Conservation (phyloP, 2,113 vertebrate species). For the Salminus brasiliensis region DNA sequence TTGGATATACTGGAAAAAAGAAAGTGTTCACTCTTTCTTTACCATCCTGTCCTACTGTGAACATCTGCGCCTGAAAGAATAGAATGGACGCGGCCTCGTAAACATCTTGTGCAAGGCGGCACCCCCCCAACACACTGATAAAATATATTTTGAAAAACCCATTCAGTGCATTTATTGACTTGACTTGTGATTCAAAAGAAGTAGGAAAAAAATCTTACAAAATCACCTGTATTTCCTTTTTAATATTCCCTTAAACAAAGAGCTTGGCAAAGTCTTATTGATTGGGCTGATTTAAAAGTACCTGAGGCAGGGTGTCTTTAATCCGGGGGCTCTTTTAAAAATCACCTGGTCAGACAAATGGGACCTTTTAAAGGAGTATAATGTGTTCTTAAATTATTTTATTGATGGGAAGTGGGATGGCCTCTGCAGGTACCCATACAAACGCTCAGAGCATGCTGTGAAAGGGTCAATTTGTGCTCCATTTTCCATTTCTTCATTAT, state of each 20-base stretch:
- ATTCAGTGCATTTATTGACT: conserved; percentile 64
- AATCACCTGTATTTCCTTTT: conserved; percentile 68
- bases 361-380: conserved; percentile 94
- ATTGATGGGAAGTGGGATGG: conserved; percentile 92
- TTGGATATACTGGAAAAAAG: not conserved
- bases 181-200: conserved; percentile 60
- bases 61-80: conserved; percentile 14
- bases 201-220: conserved; percentile 55
- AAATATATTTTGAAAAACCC: conserved; percentile 51
- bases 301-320: conserved; percentile 81
- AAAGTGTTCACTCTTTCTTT: not conserved
- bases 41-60: not conserved
- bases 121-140: conserved; percentile 12
- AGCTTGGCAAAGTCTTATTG: conserved; percentile 75
- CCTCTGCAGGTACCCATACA: conserved; percentile 93
- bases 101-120: not conserved
- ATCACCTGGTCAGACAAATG: conserved; percentile 99
- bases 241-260: conserved; percentile 78
- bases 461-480: conserved; percentile 98
- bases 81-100: not conserved
- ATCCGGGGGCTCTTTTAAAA: conserved; percentile 94
- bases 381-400: conserved; percentile 98
- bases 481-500: conserved; percentile 95
- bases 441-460: conserved; percentile 90
- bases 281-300: conserved; percentile 81